Conservation (phyloP, 2,113 vertebrate species). For the Psettodes erumei region DNA sequence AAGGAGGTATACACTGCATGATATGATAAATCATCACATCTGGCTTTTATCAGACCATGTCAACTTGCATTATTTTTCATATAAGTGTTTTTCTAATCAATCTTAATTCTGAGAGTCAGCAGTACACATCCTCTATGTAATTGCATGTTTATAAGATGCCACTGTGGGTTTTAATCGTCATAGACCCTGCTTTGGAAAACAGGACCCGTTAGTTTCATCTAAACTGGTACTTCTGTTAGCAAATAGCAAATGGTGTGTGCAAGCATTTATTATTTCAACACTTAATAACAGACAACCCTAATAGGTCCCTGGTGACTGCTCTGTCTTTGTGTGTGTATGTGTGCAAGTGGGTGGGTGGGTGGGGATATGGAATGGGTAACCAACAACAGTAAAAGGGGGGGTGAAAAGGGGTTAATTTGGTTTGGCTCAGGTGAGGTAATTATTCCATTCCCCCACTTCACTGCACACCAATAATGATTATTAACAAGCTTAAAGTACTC, state of each 20-base stretch:
- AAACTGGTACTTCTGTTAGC: conserved; percentile 67
- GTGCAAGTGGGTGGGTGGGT: conserved; percentile 61
- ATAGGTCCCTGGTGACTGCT: conserved; percentile 82
- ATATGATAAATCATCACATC: conserved; percentile 9
- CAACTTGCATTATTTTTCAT: neutral
- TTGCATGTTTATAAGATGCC: neutral
- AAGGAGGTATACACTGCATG: neutral
- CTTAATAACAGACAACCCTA: conserved; percentile 83
- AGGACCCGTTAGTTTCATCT: conserved; percentile 45
- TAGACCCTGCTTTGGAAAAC: conserved; percentile 23
- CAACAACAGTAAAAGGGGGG: conserved; percentile 72
- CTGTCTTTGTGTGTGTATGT: conserved; percentile 61
- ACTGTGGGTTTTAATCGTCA: conserved; percentile 7
- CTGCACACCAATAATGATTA: conserved; percentile 98
- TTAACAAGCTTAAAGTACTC: conserved; percentile 96
- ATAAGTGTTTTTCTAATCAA: neutral
- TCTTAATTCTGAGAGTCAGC: conserved; percentile 5
- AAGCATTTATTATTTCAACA: conserved; percentile 79
- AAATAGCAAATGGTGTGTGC: conserved; percentile 75
- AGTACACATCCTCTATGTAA: neutral
- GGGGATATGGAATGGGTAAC: conserved; percentile 77
- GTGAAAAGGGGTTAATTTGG: conserved; percentile 90
- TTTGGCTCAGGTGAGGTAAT: conserved; percentile 99
- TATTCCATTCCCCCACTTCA: conserved; percentile 94
- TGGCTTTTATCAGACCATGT: conserved; percentile 16